phyloP scores from a whole-genome alignment of 2,797 vertebrate genomes.

The Hyperoplus immaculatus region DNA sequence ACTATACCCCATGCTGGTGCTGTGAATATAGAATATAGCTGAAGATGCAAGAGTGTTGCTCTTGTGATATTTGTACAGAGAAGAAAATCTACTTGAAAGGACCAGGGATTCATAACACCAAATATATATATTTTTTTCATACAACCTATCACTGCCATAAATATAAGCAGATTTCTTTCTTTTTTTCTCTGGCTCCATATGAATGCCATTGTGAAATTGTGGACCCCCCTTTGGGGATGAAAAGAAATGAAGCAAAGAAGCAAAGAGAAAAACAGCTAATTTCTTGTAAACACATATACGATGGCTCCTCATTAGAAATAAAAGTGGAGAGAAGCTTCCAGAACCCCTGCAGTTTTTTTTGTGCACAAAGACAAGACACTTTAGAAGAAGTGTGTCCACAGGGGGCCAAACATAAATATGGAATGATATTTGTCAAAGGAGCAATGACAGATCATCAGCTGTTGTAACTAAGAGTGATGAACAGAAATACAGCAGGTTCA shows the following conservation, averaged over 20 bases:
- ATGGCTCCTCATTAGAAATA: slow-evolving; percentile 63
- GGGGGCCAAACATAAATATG: slow-evolving; percentile 14
- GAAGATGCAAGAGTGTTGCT: slow-evolving; percentile 17
- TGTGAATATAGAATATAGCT: slow-evolving; percentile 32
- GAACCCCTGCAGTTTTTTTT: slow-evolving; percentile 13
- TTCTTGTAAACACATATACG: slow-evolving; percentile 62
- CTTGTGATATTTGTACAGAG: slow-evolving; percentile 41
- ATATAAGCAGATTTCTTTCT: slow-evolving; percentile 6
- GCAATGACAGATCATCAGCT: slow-evolving; percentile 49
- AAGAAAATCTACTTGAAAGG: slow-evolving; percentile 47
- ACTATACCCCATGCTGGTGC: slow-evolving; percentile 43
- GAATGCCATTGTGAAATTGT: slow-evolving; percentile 60
- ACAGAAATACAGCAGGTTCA: slow-evolving; percentile 52
- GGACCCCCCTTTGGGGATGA: slow-evolving; percentile 53
- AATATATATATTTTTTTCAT: slow-evolving; percentile 46
- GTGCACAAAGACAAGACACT: no score
- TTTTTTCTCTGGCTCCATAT: slow-evolving; percentile 41
- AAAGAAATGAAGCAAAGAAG: slow-evolving; percentile 63
- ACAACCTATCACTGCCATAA: slow-evolving; percentile 58
- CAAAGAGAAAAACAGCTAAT: slow-evolving; percentile 51
- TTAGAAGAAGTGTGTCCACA: no score
- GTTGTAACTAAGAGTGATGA: slow-evolving; percentile 51
- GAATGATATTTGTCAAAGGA: slow-evolving; percentile 47
- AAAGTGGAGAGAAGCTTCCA: slow-evolving; percentile 25
- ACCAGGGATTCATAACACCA: slow-evolving; percentile 59